These are phyloP conservation scores for Stictocephala bisonia DNA, from an alignment of 2,888 invertebrate genomes.

Conservation along the genomic window DNA sequence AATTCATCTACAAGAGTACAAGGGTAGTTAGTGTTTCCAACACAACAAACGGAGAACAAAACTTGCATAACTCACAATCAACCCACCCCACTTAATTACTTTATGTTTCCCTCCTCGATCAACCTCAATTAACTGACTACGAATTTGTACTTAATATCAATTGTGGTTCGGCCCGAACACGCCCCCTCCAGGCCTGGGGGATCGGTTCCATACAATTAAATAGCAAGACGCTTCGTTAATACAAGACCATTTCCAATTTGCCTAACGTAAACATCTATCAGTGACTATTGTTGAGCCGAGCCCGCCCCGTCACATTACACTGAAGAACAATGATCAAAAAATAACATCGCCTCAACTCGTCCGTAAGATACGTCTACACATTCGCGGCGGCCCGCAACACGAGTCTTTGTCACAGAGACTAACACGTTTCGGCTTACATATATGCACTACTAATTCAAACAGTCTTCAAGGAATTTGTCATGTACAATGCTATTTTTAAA, in stretches of 20 bases:
- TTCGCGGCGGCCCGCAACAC: too few species aligned
- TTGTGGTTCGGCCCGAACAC: conserved; percentile 3
- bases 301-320: conserved; percentile 36
- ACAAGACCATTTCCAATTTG: conserved; percentile 41
- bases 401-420: too few species aligned
- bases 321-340: conserved; percentile 33
- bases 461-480: too few species aligned
- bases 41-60: conserved; percentile 36
- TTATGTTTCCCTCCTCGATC: conserved; percentile 16
- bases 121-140: conserved; percentile 27
- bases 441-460: too few species aligned
- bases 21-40: too few species aligned
- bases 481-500: too few species aligned
- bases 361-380: too few species aligned
- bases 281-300: conserved; percentile 16
- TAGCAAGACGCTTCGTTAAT: conserved; percentile 7
- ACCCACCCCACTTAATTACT: conserved; percentile 21
- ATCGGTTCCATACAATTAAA: conserved; percentile 31
- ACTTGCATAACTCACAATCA: conserved; percentile 38
- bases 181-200: not conserved
- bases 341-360: too few species aligned
- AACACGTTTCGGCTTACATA: too few species aligned
- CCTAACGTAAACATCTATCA: conserved; percentile 34
- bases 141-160: conserved; percentile 36
- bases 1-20: too few species aligned